Percentiles rank a stretch among this genome's conserved stretches.
Conservation (phyloP, 2,888 invertebrate species). For the Acanthoscelides obtectus region DNA sequence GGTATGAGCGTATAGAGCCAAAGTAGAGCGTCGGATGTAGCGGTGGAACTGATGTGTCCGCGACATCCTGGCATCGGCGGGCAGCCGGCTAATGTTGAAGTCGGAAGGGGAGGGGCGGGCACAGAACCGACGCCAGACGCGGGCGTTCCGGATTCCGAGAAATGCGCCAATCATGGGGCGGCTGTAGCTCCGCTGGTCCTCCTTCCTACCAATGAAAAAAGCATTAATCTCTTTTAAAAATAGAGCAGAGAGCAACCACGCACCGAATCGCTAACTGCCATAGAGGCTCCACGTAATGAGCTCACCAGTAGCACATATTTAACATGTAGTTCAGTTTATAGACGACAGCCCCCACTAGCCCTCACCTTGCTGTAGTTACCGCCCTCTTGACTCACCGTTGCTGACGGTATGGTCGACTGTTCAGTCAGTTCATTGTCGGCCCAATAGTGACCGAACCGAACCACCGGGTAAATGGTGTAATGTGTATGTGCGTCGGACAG, state of each 20-base stretch:
- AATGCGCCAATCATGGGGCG: constrained; percentile 42
- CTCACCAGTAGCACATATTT: constrained; percentile 49
- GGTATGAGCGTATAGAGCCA: no score
- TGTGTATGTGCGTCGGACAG: constrained; percentile 4
- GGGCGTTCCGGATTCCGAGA: constrained; percentile 31
- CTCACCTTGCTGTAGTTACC: constrained; percentile 34
- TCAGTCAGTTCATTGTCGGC: constrained; percentile 35
- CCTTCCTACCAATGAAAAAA: constrained; percentile 51
- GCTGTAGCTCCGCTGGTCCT: constrained; percentile 38
- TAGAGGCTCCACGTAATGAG: constrained; percentile 47
- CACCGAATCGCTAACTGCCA: constrained; percentile 44
- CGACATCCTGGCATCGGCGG: neutral
- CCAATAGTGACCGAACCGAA: constrained; percentile 25
- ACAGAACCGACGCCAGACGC: constrained; percentile 42
- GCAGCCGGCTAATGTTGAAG: constrained; percentile 11
- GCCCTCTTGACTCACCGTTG: constrained; percentile 41
- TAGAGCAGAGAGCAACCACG: constrained; percentile 46
- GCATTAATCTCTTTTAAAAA: constrained; percentile 52
- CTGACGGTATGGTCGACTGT: constrained; percentile 29
- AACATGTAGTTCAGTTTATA: constrained; percentile 49
- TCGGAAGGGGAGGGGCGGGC: constrained; percentile 41
- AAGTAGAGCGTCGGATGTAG: neutral
- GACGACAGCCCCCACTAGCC: constrained; percentile 38
- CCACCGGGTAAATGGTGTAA: constrained; percentile 9
- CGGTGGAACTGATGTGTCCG: neutral